Base-by-base conservation (phyloP, 2,113 vertebrate species). In the Tretioscincus oriximinensis region DNA sequence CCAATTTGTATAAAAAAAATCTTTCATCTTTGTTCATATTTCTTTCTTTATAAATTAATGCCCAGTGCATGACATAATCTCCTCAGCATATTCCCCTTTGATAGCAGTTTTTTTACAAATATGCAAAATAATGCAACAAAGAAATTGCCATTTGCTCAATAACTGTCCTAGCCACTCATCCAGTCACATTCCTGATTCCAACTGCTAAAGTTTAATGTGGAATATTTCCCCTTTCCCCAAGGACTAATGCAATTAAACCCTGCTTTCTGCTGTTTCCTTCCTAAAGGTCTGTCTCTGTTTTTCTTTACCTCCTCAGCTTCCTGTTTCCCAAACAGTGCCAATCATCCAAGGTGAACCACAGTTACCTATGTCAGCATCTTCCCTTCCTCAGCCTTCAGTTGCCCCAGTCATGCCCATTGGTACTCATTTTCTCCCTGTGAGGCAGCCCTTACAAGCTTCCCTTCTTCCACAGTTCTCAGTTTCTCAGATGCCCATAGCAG, bases 261-360 rank as follows among this genome's bases (percentile, higher is more conserved):
- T 94, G 93, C 94, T 95, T 94, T 94, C 91, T 54, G 92, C 93
- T 90, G 61, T 91, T 86, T 89, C 94, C 91, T 93, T 92, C 90
- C 65, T 89, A 90, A 92, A 89, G 82, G 61, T 87, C 91, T 90
- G 77, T 94, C 86, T 94, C 85, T 95, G 92, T 95, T 95, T 92
- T 95, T 95, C 94, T 95, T 94, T 95, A 94, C 95, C 88, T 96
- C 94, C 92, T 92, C 95, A 95, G 95, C 95, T 95, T 95, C 93
- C 95, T 92, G 94, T 95, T 91, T 94, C 95, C 91, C 94, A 95
- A 81, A 87, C 92, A 94, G 91, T 95, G 92, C 84, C 93, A 92
- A 90, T 93, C 93, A 90, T 95, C 89, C 95, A 95, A 93, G 93
- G 92, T 89, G 94, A 96, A 88, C 89, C 94, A 94, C 94, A 94